Percentiles rank a stretch among this genome's conserved stretches.
Conservation (phyloP, 2,113 vertebrate genomes). For the Crotalus viridis region DNA sequence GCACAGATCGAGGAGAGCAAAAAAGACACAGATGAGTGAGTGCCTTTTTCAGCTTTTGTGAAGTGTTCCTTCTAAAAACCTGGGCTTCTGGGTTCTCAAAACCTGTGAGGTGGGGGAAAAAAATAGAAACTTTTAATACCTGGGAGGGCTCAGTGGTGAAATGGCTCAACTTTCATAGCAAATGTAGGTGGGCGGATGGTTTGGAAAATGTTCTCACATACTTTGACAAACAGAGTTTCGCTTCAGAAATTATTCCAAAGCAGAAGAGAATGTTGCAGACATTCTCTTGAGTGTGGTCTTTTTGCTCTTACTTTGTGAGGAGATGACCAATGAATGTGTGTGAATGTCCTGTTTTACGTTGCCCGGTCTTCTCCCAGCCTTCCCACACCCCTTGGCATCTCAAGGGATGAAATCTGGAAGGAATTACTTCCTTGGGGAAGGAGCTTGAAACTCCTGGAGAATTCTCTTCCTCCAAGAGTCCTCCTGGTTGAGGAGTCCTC, state of each 20-base stretch:
- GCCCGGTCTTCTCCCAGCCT: background rate
- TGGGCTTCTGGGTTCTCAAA: background rate
- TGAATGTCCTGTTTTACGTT: background rate
- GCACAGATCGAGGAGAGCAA: constrained; percentile 98
- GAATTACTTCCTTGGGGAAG: no score
- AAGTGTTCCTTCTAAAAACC: constrained; percentile 12
- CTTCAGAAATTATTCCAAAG: background rate
- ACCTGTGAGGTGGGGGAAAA: fast-evolving
- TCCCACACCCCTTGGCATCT: background rate
- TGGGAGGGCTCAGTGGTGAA: fast-evolving
- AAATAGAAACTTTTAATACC: background rate
- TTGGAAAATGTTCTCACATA: background rate
- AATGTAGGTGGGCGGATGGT: background rate
- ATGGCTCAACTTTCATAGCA: background rate
- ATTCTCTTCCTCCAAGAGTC: no score
- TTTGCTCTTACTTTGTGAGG: background rate
- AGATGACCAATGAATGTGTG: background rate
- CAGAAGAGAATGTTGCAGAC: background rate
- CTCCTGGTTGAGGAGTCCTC: no score
- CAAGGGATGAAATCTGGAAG: no score
- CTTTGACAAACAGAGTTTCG: background rate
- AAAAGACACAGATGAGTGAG: constrained; percentile 95
- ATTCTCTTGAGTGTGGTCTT: background rate
- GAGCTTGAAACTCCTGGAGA: no score
- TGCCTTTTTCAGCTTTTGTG: background rate